Evolutionary conservation across 2,888 invertebrate genomes (phyloP).

Genomic region (Agrochola lychnidis): DNA sequence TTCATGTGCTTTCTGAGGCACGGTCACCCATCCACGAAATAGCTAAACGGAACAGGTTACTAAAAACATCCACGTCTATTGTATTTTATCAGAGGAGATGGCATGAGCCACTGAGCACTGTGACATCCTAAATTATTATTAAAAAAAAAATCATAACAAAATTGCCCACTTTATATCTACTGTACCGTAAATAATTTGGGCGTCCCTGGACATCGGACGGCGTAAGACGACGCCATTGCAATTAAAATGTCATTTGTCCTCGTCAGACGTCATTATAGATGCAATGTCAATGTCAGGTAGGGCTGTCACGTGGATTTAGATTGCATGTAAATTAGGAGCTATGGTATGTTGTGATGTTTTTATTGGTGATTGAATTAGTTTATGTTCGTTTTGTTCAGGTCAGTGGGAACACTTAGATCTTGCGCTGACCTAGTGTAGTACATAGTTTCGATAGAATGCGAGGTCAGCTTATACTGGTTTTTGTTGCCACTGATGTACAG

Average conservation of each 20-base stretch:
- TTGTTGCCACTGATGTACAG: too few relatives aligned
- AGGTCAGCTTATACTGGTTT: too few relatives aligned
- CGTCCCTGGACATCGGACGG: conserved; percentile 12
- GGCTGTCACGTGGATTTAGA: conserved; percentile 53
- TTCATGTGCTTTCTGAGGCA: too few relatives aligned
- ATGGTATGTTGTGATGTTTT: neutral
- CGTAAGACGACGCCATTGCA: conserved; percentile 63
- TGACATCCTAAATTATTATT: neutral
- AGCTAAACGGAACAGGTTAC: too few relatives aligned
- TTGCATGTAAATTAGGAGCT: conserved; percentile 20
- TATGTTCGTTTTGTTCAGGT: conserved; percentile 12
- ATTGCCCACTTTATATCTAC: neutral
- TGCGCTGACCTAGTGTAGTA: too few relatives aligned
- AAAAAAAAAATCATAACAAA: neutral
- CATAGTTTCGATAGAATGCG: too few relatives aligned
- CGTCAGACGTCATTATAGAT: conserved; percentile 69
- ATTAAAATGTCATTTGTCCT: conserved; percentile 73
- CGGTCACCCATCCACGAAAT: too few relatives aligned
- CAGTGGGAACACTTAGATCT: too few relatives aligned
- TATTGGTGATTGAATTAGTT: conserved; percentile 10
- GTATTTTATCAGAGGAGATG: neutral
- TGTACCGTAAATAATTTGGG: conserved; percentile 34
- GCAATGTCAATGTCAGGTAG: conserved; percentile 71
- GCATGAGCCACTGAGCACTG: neutral
- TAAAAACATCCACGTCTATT: too few relatives aligned